Evolutionary conservation across 2,888 invertebrate species (phyloP), one percentile per base, ranked within the genome.

Genomic region (Sphecodes monilicornis): DNA sequence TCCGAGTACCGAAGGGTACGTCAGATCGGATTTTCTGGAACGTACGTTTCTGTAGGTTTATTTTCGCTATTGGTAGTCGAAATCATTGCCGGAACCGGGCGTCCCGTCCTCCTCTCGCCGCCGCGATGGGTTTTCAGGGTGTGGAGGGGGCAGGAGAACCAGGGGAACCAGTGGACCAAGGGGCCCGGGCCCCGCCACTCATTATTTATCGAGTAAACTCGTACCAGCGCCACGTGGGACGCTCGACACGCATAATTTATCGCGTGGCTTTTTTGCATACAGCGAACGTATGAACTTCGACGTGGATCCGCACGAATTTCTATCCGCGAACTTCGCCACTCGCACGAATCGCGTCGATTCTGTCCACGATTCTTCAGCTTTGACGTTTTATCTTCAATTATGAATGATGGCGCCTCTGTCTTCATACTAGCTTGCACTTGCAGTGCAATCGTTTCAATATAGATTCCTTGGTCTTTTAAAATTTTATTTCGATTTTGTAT

Each of bases 171-270:
- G 50, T 22, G 50, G 22, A 8, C 22, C 22, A n/a, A n/a, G n/a
- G 50, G 66, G 74, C 64, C 60, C 22, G 60, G 64, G 22, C 26
- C 70, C 79, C 78, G 78, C 79, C 85, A 86, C 90, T 87, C 91
- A 84, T 92, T 91, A 92, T 92, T 92, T 91, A 92, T 92, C 90
- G 89, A 86, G 85, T 80, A 84, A 89, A 87, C 89, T 89, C 84
- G 89, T 83, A 82, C 80, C 86, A 81, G 83, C 78, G 86, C 88
- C 91, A 91, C 90, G 91, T 92, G 90, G 92, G 91, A 89, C 85
- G 86, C 81, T 84, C 89, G 85, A 88, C 91, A 91, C 91, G 90
- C 90, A 91, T 91, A 92, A 93, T 91, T 93, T 93, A 92, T 92
- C 88, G 88, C 76, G 86, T 57, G 46, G 68, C 85, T 85, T 86